These are phyloP conservation scores for Cryptomyrus ogoouensis DNA, from an alignment of 2,113 vertebrate species.

Conservation along the genomic window DNA sequence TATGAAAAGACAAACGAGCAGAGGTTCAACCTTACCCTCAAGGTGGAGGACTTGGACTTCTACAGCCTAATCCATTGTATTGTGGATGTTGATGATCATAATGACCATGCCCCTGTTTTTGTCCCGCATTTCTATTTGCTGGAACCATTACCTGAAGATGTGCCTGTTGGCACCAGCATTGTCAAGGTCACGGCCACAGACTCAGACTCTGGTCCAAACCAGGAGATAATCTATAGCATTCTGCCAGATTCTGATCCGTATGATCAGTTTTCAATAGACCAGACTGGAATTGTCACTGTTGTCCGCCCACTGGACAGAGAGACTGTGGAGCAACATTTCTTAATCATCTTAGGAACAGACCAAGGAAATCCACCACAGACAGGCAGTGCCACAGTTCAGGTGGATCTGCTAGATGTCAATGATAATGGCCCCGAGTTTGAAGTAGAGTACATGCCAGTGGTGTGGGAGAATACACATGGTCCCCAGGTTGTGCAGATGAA, in stretches of 20 bases:
- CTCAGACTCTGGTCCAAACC: slow-evolving; percentile 73
- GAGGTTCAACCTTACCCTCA: slow-evolving; percentile 77
- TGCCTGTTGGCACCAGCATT: slow-evolving; percentile 67
- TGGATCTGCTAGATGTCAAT: slow-evolving; percentile 76
- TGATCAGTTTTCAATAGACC: slow-evolving; percentile 66
- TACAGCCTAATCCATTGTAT: slow-evolving; percentile 68
- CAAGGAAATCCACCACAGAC: slow-evolving; percentile 63
- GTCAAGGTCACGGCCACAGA: slow-evolving; percentile 69
- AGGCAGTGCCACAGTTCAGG: slow-evolving; percentile 67
- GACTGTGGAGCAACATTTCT: slow-evolving; percentile 53
- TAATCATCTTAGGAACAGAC: slow-evolving; percentile 73
- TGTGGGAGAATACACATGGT: slow-evolving; percentile 70
- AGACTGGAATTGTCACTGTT: slow-evolving; percentile 64
- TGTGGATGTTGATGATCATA: slow-evolving; percentile 78
- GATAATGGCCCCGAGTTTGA: slow-evolving; percentile 81
- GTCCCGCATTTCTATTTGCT: slow-evolving; percentile 65
- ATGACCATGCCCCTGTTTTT: slow-evolving; percentile 79
- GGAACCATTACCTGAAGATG: slow-evolving; percentile 66
- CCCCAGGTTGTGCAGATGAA: slow-evolving; percentile 71
- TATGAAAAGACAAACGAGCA: slow-evolving; percentile 76
- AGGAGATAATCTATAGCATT: slow-evolving; percentile 70
- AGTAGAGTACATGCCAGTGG: slow-evolving; percentile 63
- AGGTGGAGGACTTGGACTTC: slow-evolving; percentile 77
- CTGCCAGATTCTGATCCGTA: slow-evolving; percentile 65
- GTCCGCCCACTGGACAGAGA: slow-evolving; percentile 68